Evolutionary conservation across 2,797 vertebrate species (phyloP).

Genomic region (Chromis chromis): DNA sequence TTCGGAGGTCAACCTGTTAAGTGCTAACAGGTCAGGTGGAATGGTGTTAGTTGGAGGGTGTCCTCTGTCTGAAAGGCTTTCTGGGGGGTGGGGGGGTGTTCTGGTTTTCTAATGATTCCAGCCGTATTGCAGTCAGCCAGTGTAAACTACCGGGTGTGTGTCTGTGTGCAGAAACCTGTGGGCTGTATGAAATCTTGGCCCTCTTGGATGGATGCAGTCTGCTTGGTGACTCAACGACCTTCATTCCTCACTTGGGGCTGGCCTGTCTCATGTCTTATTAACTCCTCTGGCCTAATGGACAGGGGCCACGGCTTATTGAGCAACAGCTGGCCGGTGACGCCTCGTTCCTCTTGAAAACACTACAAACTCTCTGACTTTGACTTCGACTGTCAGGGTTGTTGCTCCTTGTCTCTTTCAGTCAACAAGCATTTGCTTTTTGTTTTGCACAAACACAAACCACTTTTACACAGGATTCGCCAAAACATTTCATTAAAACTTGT

Average conservation of each 20-base stretch:
- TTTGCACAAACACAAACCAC: neutral
- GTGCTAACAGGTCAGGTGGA: constrained; percentile 60
- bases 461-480: no score
- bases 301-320: constrained; percentile 82
- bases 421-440: constrained; percentile 19
- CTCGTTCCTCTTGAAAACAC: constrained; percentile 73
- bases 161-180: constrained; percentile 54
- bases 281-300: constrained; percentile 82
- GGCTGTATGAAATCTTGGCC: constrained; percentile 68
- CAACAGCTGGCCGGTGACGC: constrained; percentile 77
- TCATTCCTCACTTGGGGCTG: constrained; percentile 81
- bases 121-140: constrained; percentile 39
- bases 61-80: constrained; percentile 52
- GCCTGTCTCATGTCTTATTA: constrained; percentile 86
- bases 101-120: constrained; percentile 47
- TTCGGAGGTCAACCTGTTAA: constrained; percentile 51
- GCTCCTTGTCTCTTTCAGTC: constrained; percentile 44
- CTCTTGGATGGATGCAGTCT: constrained; percentile 78
- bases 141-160: constrained; percentile 37
- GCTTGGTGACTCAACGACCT: constrained; percentile 83
- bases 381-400: constrained; percentile 41
- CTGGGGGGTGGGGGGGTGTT: constrained; percentile 4
- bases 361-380: constrained; percentile 67
- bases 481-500: no score
- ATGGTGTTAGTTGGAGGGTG: constrained; percentile 52